Evolutionary conservation across 2,113 vertebrate genomes (phyloP).

Genomic region (Hypocryptadius cinnamomeus): DNA sequence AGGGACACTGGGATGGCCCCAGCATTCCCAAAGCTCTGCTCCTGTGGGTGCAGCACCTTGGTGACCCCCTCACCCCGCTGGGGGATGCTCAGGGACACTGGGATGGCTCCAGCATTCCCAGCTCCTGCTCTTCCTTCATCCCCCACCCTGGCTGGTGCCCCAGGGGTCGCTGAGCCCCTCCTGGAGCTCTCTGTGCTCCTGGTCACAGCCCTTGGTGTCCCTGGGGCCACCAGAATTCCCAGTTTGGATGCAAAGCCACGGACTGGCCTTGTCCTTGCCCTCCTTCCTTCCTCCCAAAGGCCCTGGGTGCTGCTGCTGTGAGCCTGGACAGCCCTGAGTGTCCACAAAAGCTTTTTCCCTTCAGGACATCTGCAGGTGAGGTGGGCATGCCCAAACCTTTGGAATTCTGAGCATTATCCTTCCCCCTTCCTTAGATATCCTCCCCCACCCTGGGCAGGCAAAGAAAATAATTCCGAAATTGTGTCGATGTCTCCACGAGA

Average conservation of each 20-base stretch:
- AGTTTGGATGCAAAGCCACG: fast-evolving
- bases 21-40: too few relatives aligned
- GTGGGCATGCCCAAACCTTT: neutral
- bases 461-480: neutral
- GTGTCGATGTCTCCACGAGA: neutral
- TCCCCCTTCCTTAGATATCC: neutral
- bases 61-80: too few relatives aligned
- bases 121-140: too few relatives aligned
- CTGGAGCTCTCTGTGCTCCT: neutral
- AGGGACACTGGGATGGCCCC: too few relatives aligned
- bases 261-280: neutral
- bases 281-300: neutral
- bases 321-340: fast-evolving
- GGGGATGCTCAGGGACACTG: too few relatives aligned
- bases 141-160: too few relatives aligned
- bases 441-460: neutral
- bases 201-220: too few relatives aligned
- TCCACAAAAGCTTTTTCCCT: neutral
- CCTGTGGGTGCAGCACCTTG: too few relatives aligned
- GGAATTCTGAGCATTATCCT: neutral
- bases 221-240: neutral
- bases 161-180: neutral
- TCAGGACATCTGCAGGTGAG: neutral
- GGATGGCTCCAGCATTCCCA: too few relatives aligned
- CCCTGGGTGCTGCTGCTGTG: neutral